Evolutionary conservation across 2,888 invertebrate genomes (phyloP).

Genomic region (Dorcus hopei): DNA sequence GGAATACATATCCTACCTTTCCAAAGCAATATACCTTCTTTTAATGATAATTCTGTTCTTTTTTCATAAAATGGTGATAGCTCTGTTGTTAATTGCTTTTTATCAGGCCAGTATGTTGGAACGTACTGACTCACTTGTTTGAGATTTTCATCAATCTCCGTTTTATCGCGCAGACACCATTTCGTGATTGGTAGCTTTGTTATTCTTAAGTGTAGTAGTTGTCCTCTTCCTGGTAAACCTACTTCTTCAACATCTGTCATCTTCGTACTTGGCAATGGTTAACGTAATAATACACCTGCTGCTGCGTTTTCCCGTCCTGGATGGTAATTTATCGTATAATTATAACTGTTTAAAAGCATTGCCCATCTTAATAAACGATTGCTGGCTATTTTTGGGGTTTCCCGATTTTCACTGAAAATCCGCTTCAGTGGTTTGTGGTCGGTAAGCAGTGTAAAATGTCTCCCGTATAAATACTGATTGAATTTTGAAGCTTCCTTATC

Average conservation of each 20-base stretch:
- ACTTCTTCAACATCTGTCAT: neutral
- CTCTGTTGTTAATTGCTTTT: neutral
- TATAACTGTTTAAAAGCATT: slow-evolving; percentile 8
- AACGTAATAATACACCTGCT: neutral
- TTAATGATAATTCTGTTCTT: slow-evolving; percentile 4
- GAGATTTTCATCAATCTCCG: neutral
- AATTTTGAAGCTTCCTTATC: slow-evolving; percentile 1
- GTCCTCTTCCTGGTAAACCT: neutral
- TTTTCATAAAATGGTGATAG: slow-evolving; percentile 7
- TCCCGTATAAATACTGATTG: slow-evolving; percentile 10
- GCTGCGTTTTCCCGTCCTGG: slow-evolving; percentile 1
- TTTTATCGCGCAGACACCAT: neutral
- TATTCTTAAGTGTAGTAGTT: too few relatives aligned
- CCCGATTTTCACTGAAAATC: slow-evolving; percentile 5
- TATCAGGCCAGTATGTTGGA: slow-evolving; percentile 1
- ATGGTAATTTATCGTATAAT: slow-evolving; percentile 6
- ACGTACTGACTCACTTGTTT: neutral
- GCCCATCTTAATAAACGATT: slow-evolving; percentile 9
- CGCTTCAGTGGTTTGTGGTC: slow-evolving; percentile 11
- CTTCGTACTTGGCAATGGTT: neutral
- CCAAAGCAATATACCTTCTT: slow-evolving; percentile 4
- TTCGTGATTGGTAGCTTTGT: neutral
- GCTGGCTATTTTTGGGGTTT: slow-evolving; percentile 4
- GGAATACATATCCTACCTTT: slow-evolving; percentile 8
- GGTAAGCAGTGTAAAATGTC: slow-evolving; percentile 1